Evolutionary conservation across 2,797 vertebrate genomes (phyloP).

Genomic region (Thalassophryne amazonica): DNA sequence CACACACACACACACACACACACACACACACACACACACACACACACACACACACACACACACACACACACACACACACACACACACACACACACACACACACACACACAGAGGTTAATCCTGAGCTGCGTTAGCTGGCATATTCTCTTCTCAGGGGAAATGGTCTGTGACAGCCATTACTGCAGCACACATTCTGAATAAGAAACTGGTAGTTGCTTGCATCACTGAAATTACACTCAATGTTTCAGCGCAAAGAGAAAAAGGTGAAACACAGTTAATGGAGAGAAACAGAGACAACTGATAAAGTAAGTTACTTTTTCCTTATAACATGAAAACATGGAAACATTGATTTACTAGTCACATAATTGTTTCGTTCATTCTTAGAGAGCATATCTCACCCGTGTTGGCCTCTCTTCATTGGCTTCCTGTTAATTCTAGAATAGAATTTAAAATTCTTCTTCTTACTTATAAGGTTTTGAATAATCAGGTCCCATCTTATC

Average conservation of each 20-base stretch:
- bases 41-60: no score
- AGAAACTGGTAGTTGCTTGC: constrained; percentile 30
- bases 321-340: no score
- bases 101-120: constrained; percentile 34
- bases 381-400: no score
- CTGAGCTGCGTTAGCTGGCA: constrained; percentile 45
- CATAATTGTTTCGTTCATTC: no score
- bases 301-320: neutral
- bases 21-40: no score
- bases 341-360: no score
- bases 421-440: no score
- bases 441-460: no score
- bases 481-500: no score
- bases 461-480: no score
- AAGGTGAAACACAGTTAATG: neutral
- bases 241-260: constrained; percentile 26
- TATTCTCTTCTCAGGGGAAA: constrained; percentile 59
- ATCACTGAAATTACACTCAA: constrained; percentile 41
- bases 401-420: no score
- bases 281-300: neutral
- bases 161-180: constrained; percentile 61
- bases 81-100: neutral
- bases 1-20: no score
- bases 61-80: neutral
- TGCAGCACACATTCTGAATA: constrained; percentile 53